Evolutionary conservation across 2,113 vertebrate species (phyloP).

Genomic region (Macrotus californicus): DNA sequence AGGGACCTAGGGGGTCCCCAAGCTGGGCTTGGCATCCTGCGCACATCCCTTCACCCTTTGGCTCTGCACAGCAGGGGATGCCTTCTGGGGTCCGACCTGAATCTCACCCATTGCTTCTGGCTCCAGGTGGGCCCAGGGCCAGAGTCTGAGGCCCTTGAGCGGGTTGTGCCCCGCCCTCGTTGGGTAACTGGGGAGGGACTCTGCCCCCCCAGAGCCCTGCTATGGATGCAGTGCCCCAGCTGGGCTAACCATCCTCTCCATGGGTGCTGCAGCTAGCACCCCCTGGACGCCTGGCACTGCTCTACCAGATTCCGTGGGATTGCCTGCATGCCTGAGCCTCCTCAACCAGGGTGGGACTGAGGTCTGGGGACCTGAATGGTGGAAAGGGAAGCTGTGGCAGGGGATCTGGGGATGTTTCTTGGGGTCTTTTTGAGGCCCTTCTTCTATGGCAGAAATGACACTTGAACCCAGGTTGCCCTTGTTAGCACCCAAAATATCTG

Average conservation of each 20-base stretch:
- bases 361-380: not conserved
- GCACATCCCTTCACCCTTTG: not conserved
- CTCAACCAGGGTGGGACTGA: not conserved
- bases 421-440: not conserved
- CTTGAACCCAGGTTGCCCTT: slow-evolving; percentile 23
- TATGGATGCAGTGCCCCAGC: not conserved
- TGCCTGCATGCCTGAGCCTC: not conserved
- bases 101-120: not conserved
- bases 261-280: not conserved
- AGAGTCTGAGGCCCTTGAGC: not conserved
- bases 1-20: not conserved
- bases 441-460: not conserved
- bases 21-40: not conserved
- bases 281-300: not conserved
- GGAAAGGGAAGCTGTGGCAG: not conserved
- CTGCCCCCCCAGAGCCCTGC: not conserved
- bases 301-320: not conserved
- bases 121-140: not conserved
- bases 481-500: not conserved
- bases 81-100: slow-evolving; percentile 28
- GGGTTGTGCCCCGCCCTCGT: not conserved
- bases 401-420: not conserved
- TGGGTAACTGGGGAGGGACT: not conserved
- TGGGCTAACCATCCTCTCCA: not conserved
- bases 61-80: not conserved